Evolutionary conservation across 1,140 invertebrate species (phyloP).

Genomic region (Copidosoma floridanum): DNA sequence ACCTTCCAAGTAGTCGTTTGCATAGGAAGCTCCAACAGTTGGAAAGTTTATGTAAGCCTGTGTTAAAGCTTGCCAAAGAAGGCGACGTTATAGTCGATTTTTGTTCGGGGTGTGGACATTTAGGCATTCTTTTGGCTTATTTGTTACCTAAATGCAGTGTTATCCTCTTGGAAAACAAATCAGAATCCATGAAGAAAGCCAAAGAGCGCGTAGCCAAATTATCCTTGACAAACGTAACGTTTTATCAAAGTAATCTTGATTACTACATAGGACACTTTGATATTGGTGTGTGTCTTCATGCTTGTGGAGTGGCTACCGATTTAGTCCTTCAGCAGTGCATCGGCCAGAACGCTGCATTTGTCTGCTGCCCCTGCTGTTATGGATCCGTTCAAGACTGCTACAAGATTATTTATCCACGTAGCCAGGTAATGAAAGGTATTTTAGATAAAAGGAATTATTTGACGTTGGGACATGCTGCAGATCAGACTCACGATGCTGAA

Average conservation of each 20-base stretch:
- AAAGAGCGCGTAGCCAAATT: slow-evolving; percentile 69
- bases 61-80: slow-evolving; percentile 65
- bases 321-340: slow-evolving; percentile 85
- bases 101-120: slow-evolving; percentile 89
- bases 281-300: slow-evolving; percentile 83
- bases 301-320: slow-evolving; percentile 93
- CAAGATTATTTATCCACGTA: slow-evolving; percentile 73
- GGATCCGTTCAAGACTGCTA: slow-evolving; percentile 77
- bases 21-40: slow-evolving; percentile 84
- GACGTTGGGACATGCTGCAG: slow-evolving; percentile 82
- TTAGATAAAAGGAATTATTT: slow-evolving; percentile 66
- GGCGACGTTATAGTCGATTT: slow-evolving; percentile 81
- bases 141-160: slow-evolving; percentile 74
- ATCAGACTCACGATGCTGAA: slow-evolving; percentile 79
- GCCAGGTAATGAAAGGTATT: slow-evolving; percentile 57
- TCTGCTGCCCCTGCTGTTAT: slow-evolving; percentile 93
- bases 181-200: slow-evolving; percentile 78
- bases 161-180: slow-evolving; percentile 90
- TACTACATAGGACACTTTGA: slow-evolving; percentile 78
- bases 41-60: slow-evolving; percentile 81
- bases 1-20: slow-evolving; percentile 72
- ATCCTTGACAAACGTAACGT: slow-evolving; percentile 71
- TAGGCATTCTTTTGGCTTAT: slow-evolving; percentile 83
- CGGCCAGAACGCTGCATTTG: slow-evolving; percentile 73
- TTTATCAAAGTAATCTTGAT: slow-evolving; percentile 85